A percentile compares a stretch with the other conserved stretches of the same genome.
These are phyloP conservation scores for Hypomecis punctinalis DNA, from an alignment of 2,888 invertebrate genomes.

Conservation along the genomic window DNA sequence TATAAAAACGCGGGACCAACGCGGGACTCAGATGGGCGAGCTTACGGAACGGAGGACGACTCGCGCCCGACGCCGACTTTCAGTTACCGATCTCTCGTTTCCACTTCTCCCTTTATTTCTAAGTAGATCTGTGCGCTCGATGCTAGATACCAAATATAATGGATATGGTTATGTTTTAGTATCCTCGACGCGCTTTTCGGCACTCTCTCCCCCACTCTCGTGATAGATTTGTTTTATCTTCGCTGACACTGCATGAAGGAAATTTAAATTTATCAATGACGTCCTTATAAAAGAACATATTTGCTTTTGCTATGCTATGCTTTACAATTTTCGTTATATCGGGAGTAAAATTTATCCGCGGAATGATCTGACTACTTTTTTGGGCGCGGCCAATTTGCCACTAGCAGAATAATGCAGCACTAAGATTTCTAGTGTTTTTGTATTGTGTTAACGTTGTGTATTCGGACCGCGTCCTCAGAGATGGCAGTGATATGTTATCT, in stretches of 20 bases:
- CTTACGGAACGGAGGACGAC: slow-evolving; percentile 19
- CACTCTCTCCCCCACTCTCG: background rate
- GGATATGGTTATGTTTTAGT: slow-evolving; percentile 40
- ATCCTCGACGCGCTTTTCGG: slow-evolving; percentile 21
- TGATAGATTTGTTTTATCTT: slow-evolving; percentile 13
- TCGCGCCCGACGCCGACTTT: background rate
- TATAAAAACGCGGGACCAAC: slow-evolving; percentile 68
- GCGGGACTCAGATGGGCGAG: slow-evolving; percentile 36
- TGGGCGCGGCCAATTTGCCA: too few relatives aligned
- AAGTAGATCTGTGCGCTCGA: slow-evolving; percentile 17
- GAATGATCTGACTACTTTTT: background rate
- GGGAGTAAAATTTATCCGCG: background rate
- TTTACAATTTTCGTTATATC: background rate
- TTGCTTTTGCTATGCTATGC: background rate
- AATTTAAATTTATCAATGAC: slow-evolving; percentile 11
- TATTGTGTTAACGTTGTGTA: too few relatives aligned
- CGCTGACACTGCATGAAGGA: background rate
- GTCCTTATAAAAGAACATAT: background rate
- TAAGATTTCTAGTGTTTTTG: too few relatives aligned
- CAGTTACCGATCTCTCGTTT: slow-evolving; percentile 6
- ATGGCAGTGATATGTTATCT: background rate
- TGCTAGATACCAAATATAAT: slow-evolving; percentile 50
- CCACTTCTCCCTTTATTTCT: background rate
- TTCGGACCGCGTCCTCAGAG: background rate
- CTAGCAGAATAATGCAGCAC: too few relatives aligned